Conservation (phyloP, 2,888 invertebrate species). For the Platycheirus albimanus region DNA sequence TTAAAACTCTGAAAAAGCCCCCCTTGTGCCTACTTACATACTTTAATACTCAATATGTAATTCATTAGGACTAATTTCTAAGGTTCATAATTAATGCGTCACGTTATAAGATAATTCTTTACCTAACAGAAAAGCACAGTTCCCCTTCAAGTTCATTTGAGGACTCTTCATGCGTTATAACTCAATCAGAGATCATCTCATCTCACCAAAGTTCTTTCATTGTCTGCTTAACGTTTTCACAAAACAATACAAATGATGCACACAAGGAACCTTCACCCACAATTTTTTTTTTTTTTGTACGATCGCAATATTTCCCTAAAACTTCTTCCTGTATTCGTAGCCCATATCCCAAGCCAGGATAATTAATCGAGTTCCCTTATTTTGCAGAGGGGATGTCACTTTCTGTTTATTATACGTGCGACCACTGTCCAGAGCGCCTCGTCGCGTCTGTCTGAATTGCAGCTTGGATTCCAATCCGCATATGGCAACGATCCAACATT, state of each 20-base stretch:
- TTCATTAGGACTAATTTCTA: too few relatives aligned
- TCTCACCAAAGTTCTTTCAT: neutral
- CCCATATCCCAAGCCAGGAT: constrained; percentile 57
- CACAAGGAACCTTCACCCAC: constrained; percentile 65
- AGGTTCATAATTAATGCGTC: too few relatives aligned
- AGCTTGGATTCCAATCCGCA: constrained; percentile 73
- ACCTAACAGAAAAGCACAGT: too few relatives aligned
- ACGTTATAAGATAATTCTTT: too few relatives aligned
- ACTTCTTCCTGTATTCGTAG: constrained; percentile 59
- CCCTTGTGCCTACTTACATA: too few relatives aligned
- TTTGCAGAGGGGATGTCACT: constrained; percentile 60
- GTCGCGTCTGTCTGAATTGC: constrained; percentile 40
- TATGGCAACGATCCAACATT: constrained; percentile 75
- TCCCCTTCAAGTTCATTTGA: too few relatives aligned
- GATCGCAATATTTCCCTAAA: constrained; percentile 42
- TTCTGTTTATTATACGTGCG: constrained; percentile 40
- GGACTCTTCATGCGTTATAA: too few relatives aligned
- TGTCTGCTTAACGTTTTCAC: neutral
- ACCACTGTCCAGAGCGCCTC: constrained; percentile 41
- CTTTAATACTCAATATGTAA: too few relatives aligned
- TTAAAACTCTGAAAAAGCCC: too few relatives aligned
- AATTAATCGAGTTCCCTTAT: constrained; percentile 70
- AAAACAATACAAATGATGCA: constrained; percentile 39
- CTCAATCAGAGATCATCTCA: too few relatives aligned
- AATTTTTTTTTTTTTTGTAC: constrained; percentile 18